A percentile compares a stretch with the other conserved stretches of the same genome.
These are phyloP conservation scores for Operophtera brumata DNA, from an alignment of 2,888 invertebrate species.

Conservation along the genomic window DNA sequence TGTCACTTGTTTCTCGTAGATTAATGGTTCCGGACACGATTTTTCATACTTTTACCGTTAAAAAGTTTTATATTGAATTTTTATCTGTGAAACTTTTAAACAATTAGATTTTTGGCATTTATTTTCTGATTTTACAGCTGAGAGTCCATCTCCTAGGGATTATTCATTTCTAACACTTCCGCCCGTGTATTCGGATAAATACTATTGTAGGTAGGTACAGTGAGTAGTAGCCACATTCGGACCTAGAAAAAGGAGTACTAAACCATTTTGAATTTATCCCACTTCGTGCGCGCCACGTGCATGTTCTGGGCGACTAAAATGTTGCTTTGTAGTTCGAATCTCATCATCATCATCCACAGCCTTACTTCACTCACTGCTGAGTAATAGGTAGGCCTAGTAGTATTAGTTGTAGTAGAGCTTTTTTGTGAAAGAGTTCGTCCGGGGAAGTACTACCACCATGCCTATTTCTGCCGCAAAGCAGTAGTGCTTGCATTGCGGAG, in stretches of 20 bases:
- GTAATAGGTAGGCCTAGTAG: too few species aligned
- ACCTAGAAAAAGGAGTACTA: constrained; percentile 46
- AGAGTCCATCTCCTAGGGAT: neutral
- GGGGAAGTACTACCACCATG: too few species aligned
- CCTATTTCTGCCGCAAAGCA: too few species aligned
- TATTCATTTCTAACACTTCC: neutral
- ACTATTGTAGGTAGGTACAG: too few species aligned
- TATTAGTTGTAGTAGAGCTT: too few species aligned
- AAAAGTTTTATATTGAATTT: constrained; percentile 32
- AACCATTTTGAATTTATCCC: constrained; percentile 49
- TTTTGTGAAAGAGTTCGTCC: too few species aligned
- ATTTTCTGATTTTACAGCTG: constrained; percentile 1
- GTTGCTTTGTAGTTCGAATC: neutral
- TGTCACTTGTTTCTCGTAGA: constrained; percentile 32
- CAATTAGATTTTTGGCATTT: constrained; percentile 13
- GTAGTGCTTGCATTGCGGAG: too few species aligned
- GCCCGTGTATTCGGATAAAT: constrained; percentile 1
- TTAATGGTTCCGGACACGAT: constrained; percentile 28
- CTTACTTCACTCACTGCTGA: too few species aligned
- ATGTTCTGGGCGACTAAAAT: constrained; percentile 2
- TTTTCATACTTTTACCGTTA: constrained; percentile 28
- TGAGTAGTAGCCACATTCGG: constrained; percentile 2
- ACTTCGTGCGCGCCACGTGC: constrained; percentile 33
- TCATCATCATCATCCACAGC: too few species aligned
- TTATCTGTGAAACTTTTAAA: constrained; percentile 21